Evolutionary conservation across 2,797 vertebrate genomes (phyloP).

Genomic region (Sebastes steindachneri): DNA sequence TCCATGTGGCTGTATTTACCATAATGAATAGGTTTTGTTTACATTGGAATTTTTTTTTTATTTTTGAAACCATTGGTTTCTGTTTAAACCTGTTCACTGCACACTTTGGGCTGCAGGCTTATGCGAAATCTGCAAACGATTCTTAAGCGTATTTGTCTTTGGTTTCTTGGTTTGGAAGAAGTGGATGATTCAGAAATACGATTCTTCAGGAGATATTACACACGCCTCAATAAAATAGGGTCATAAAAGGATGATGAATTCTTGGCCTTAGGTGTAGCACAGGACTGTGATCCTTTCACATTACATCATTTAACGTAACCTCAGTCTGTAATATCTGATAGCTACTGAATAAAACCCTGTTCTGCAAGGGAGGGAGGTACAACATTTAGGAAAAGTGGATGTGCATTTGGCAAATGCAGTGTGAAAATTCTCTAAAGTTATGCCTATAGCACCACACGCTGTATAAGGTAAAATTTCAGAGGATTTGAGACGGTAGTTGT

Average conservation of each 20-base stretch:
- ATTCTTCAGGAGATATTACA: slow-evolving; percentile 31
- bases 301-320: not conserved
- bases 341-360: slow-evolving; percentile 1
- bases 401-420: slow-evolving; percentile 1
- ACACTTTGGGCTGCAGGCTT: slow-evolving; percentile 23
- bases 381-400: not conserved
- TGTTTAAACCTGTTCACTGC: slow-evolving; percentile 23
- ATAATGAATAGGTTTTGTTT: slow-evolving; percentile 62
- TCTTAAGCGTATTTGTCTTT: slow-evolving; percentile 43
- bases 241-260: slow-evolving; percentile 37
- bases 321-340: slow-evolving; percentile 8
- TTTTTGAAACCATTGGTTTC: slow-evolving; percentile 28
- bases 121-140: slow-evolving; percentile 31
- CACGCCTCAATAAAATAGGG: slow-evolving; percentile 25
- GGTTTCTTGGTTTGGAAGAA: slow-evolving; percentile 35
- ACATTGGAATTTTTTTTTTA: slow-evolving; percentile 16
- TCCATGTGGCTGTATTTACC: slow-evolving; percentile 38
- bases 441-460: not conserved
- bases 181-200: slow-evolving; percentile 33
- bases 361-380: not conserved
- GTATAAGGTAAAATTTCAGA: not conserved
- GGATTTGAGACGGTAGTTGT: not conserved
- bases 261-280: slow-evolving; percentile 20
- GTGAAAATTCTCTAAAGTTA: not conserved
- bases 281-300: slow-evolving; percentile 16